Conservation (phyloP, 2,113 vertebrate species). For the Lipophrys pholis region DNA sequence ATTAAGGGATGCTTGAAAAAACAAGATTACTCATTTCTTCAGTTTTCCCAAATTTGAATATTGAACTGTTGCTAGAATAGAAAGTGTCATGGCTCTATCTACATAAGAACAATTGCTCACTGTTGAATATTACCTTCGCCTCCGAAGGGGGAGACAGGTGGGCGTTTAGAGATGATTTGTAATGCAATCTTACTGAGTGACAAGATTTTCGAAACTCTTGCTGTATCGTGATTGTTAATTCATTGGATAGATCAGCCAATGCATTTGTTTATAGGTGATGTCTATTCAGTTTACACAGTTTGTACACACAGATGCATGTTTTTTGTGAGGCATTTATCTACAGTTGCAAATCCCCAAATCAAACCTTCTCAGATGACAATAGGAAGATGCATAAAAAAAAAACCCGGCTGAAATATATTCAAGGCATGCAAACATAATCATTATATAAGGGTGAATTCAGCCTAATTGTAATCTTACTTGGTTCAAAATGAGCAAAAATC, state of each 20-base stretch:
- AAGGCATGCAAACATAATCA: too few species aligned
- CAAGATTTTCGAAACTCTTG: neutral
- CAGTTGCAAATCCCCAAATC: neutral
- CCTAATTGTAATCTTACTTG: too few species aligned
- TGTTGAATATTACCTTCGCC: constrained; percentile 4
- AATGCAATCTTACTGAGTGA: constrained; percentile 24
- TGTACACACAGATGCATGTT: neutral
- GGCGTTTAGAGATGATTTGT: constrained; percentile 25
- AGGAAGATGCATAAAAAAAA: too few species aligned
- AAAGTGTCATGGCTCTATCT: neutral
- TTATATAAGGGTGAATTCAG: too few species aligned
- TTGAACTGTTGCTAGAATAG: constrained; percentile 1
- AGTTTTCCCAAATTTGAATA: neutral
- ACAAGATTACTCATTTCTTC: too few species aligned
- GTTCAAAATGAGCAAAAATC: too few species aligned
- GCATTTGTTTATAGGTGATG: constrained; percentile 1
- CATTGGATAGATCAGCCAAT: constrained; percentile 3
- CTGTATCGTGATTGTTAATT: constrained; percentile 41
- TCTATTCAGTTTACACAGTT: neutral
- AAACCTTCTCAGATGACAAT: too few species aligned
- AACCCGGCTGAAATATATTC: too few species aligned
- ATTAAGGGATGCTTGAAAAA: neutral
- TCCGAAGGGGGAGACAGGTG: constrained; percentile 25
- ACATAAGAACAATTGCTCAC: constrained; percentile 1
- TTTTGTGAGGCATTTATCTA: neutral